phyloP scores from a whole-genome alignment of 1,140 invertebrate species.

The Drosophila mauritiana region DNA sequence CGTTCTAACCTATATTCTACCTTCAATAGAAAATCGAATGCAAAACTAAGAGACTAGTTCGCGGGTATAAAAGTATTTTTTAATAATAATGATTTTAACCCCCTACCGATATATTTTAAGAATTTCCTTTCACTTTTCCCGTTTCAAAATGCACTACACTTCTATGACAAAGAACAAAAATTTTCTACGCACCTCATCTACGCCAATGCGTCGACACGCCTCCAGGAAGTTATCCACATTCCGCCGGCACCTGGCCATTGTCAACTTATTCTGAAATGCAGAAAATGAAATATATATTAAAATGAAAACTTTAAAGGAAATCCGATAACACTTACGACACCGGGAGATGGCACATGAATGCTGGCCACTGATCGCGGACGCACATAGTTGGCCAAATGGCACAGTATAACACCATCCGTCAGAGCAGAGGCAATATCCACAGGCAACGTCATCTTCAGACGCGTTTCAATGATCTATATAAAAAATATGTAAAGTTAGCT shows the following conservation, averaged over 20 bases:
- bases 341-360: conserved; percentile 97
- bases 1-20: too few species aligned
- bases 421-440: conserved; percentile 94
- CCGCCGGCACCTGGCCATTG: conserved; percentile 95
- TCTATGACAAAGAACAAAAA: not conserved
- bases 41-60: too few species aligned
- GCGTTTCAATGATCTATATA: conserved; percentile 93
- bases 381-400: conserved; percentile 97
- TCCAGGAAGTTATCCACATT: conserved; percentile 98
- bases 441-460: conserved; percentile 95
- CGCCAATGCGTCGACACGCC: conserved; percentile 96
- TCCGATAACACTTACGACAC: conserved; percentile 89
- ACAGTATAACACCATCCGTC: conserved; percentile 95
- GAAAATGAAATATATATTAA: not conserved
- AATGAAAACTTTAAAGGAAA: conserved; percentile 3
- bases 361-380: conserved; percentile 94
- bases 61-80: not conserved
- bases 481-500: not conserved
- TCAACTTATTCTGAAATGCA: conserved; percentile 93
- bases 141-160: conserved; percentile 16
- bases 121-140: too few species aligned
- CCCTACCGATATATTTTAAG: too few species aligned
- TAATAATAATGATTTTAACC: not conserved
- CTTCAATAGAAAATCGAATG: too few species aligned
- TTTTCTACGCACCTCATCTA: conserved; percentile 93